Evolutionary conservation across 2,888 invertebrate species (phyloP).

Genomic region (Tachina grossa): DNA sequence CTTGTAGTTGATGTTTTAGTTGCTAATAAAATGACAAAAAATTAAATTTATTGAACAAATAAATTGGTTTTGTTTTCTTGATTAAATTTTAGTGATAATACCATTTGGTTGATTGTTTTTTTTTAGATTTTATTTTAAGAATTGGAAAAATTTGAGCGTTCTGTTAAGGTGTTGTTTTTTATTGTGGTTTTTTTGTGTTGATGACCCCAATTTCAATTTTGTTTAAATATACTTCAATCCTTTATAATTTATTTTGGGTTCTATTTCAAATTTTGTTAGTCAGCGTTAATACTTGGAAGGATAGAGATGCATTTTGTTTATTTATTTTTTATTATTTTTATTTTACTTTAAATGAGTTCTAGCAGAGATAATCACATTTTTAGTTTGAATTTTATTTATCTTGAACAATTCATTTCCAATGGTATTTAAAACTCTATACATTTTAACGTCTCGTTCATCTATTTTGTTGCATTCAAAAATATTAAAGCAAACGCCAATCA

Average conservation of each 20-base stretch:
- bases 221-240: not conserved
- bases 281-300: constrained; percentile 73
- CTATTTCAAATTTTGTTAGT: constrained; percentile 62
- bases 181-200: not conserved
- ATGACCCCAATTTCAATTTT: not conserved
- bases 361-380: constrained; percentile 43
- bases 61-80: constrained; percentile 12
- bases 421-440: constrained; percentile 75
- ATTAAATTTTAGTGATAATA: constrained; percentile 55
- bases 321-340: constrained; percentile 17
- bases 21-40: constrained; percentile 53
- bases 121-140: constrained; percentile 47
- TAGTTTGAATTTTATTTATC: constrained; percentile 17
- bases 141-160: constrained; percentile 69
- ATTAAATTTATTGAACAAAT: constrained; percentile 30
- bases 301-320: constrained; percentile 65
- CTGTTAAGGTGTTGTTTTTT: constrained; percentile 19
- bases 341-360: constrained; percentile 5
- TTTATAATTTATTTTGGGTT: not conserved
- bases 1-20: constrained; percentile 43
- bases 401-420: constrained; percentile 76
- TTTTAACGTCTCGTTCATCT: constrained; percentile 41
- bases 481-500: constrained; percentile 8
- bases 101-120: constrained; percentile 69
- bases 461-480: constrained; percentile 1